Conservation (phyloP, 35 echinoderm and acorn worm species). For the Patiria miniata region DNA sequence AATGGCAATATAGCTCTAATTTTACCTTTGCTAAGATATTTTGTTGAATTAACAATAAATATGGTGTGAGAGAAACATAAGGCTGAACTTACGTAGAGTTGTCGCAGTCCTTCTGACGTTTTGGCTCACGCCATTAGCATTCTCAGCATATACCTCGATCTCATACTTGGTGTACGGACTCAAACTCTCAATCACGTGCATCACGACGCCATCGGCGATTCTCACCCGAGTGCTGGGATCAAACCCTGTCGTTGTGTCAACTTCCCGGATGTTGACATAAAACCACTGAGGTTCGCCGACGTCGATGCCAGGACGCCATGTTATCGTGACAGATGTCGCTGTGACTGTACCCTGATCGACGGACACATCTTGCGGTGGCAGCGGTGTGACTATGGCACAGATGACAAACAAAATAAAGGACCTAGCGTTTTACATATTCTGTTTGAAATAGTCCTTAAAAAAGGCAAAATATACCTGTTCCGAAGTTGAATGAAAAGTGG, state of each 20-base stretch:
- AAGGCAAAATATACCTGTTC: too few relatives aligned
- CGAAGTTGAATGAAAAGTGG: too few relatives aligned
- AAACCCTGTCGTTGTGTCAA: not conserved
- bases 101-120: not conserved
- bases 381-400: not conserved
- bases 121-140: not conserved
- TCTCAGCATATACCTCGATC: not conserved
- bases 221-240: not conserved
- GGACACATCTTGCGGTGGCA: not conserved
- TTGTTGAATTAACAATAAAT: too few relatives aligned
- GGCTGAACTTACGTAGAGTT: slow-evolving; percentile 1
- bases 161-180: not conserved
- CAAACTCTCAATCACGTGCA: not conserved
- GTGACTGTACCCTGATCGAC: not conserved
- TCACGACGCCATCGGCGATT: not conserved
- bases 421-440: too few relatives aligned
- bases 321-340: not conserved
- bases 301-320: not conserved
- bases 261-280: not conserved
- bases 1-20: too few relatives aligned
- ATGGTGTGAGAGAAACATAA: too few relatives aligned
- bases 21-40: too few relatives aligned
- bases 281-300: slow-evolving; percentile 10
- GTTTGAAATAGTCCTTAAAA: too few relatives aligned
- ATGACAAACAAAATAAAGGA: too few relatives aligned